Evolutionary conservation across 2,888 invertebrate species (phyloP).

Genomic region (Agriopis leucophaearia): DNA sequence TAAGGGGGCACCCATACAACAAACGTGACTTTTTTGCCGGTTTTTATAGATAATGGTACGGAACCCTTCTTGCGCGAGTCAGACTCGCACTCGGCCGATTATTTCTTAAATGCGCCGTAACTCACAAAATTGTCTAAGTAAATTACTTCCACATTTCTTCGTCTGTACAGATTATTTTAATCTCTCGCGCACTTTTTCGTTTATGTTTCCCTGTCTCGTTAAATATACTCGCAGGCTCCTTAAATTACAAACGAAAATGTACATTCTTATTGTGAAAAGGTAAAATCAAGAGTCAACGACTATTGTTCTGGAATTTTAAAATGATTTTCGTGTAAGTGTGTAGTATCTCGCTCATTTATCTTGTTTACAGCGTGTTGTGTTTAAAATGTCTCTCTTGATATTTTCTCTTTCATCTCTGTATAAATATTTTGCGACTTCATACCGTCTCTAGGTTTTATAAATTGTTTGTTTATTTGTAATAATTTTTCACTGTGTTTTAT

Average conservation of each 20-base stretch:
- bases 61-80: too few relatives aligned
- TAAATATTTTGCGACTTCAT: conserved; percentile 14
- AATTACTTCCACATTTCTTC: background rate
- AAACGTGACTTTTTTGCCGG: too few relatives aligned
- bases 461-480: conserved; percentile 24
- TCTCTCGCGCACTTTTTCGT: background rate
- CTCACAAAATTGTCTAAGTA: conserved; percentile 1
- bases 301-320: conserved; percentile 35
- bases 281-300: conserved; percentile 1
- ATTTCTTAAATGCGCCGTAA: too few relatives aligned
- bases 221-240: background rate
- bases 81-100: too few relatives aligned
- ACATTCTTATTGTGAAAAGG: conserved; percentile 2
- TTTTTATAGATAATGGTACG: too few relatives aligned
- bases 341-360: conserved; percentile 40
- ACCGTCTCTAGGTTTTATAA: conserved; percentile 19
- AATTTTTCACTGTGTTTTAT: conserved; percentile 24
- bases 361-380: conserved; percentile 31
- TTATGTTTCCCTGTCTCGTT: background rate
- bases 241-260: background rate
- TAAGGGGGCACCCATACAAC: too few relatives aligned
- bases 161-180: background rate
- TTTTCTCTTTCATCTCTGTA: conserved; percentile 36
- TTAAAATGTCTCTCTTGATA: conserved; percentile 25
- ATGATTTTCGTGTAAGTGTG: conserved; percentile 36